A percentile compares a stretch with the other conserved stretches of the same genome.
Conservation (phyloP, 2,888 invertebrate species). For the Horisme vitalbata region DNA sequence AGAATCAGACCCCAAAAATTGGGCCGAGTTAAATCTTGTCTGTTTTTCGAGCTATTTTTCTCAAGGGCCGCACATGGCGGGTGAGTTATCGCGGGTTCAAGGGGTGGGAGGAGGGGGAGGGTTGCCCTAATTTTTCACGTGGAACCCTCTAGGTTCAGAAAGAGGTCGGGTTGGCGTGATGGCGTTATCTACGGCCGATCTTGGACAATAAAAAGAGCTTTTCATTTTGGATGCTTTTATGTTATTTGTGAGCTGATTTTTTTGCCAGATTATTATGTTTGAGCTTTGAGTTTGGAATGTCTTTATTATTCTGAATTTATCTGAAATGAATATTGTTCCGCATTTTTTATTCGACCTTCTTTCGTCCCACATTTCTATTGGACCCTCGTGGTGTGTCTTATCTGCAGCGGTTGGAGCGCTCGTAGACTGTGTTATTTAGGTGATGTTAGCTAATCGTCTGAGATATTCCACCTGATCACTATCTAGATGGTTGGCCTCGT, state of each 20-base stretch:
- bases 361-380: no score
- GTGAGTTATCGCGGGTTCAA: constrained; percentile 53
- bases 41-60: constrained; percentile 80
- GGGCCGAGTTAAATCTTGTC: constrained; percentile 72
- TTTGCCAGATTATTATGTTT: background rate
- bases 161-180: constrained; percentile 52
- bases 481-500: no score
- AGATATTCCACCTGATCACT: no score
- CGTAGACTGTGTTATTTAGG: no score
- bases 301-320: no score
- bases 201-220: constrained; percentile 33
- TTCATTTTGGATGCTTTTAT: constrained; percentile 32
- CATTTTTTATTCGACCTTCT: no score
- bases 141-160: constrained; percentile 58
- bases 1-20: constrained; percentile 44
- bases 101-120: constrained; percentile 42
- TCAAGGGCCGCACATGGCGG: constrained; percentile 71
- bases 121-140: constrained; percentile 76
- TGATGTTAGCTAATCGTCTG: no score
- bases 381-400: no score
- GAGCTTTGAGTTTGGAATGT: no score
- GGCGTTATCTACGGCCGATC: constrained; percentile 36
- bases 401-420: no score
- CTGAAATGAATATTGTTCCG: no score
- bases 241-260: constrained; percentile 23